phyloP scores from a whole-genome alignment of 2,888 invertebrate genomes.

The Acronicta psi region DNA sequence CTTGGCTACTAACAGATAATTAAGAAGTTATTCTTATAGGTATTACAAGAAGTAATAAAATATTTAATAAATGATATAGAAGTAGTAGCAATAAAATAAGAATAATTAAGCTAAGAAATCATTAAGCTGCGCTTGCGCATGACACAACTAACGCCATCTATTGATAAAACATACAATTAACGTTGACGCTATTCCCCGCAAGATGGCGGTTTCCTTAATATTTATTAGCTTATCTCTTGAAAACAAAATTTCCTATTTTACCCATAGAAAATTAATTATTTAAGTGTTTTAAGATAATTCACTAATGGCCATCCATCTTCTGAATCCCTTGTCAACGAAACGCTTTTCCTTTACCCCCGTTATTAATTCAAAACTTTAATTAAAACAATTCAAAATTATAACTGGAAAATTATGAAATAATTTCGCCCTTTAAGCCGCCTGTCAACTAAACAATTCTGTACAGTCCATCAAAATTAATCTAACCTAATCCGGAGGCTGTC shows the following conservation, averaged over 20 bases:
- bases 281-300: conserved; percentile 53
- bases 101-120: too few species aligned
- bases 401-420: conserved; percentile 82
- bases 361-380: conserved; percentile 82
- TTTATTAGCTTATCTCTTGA: conserved; percentile 1
- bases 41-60: too few species aligned
- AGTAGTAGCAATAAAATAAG: too few species aligned
- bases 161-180: conserved; percentile 29
- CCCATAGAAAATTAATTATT: conserved; percentile 48
- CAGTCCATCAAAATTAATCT: conserved; percentile 89
- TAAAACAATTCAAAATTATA: conserved; percentile 82
- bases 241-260: conserved; percentile 13
- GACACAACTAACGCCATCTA: conserved; percentile 72
- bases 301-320: conserved; percentile 65
- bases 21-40: too few species aligned
- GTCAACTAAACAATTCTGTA: conserved; percentile 85
- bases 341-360: conserved; percentile 65
- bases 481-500: conserved; percentile 82
- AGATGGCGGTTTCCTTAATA: conserved; percentile 60
- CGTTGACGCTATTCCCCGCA: conserved; percentile 63
- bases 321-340: conserved; percentile 71
- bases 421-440: conserved; percentile 80
- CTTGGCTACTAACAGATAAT: too few species aligned
- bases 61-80: too few species aligned
- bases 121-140: conserved; percentile 76